Evolutionary conservation across 2,797 vertebrate genomes (phyloP), one percentile per base, ranked within the genome.

Genomic region (Hylomyscus alleni): DNA sequence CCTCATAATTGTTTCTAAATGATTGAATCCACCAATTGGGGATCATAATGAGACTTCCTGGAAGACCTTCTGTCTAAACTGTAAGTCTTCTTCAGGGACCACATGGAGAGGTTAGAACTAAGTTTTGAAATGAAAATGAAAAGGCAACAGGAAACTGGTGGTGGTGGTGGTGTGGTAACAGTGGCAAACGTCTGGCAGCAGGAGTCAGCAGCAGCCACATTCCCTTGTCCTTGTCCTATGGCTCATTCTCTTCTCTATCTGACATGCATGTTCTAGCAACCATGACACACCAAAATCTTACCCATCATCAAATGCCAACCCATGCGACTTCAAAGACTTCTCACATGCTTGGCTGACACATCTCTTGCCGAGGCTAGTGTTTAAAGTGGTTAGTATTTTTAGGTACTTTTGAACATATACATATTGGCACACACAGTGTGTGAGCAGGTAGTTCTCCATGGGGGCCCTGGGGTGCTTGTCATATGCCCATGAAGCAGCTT

Each of bases 321-420:
- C 15, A 47, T n/a, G 1, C 52, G 20, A 95, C 47, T 56, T 78
- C 50, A 60, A 65, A 56, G 58, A 50, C 73, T 65, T 17, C 75
- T 13, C 54, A 29, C 1, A 11, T 2, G 37, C 19, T 20, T 19
- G 67, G 50, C 3, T 58, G 54, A 54, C 6, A 56, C 0, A 26
- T 54, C 75, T 50, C 56, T 77, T 78, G 50, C 58, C 29, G 40
- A 72, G 12, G 62, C 94, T 73, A 90, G n/a, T 54, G 31, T 81
- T 84, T n/a, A 69, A 37, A 80, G 19, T 31, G 54, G n/a, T 19
- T 29, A 37, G 44, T n/a, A 78, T 82, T 96, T 80, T 96, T 76
- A 83, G 0, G 90, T 26, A 83, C 14, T 24, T 62, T 58, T 22
- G 60, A 3, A 29, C 62, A 89, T 1, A 82, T 4, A 47, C 10